These are phyloP conservation scores for Gisinianus flammeolus DNA, from an alignment of 2,888 invertebrate genomes.

Conservation along the genomic window DNA sequence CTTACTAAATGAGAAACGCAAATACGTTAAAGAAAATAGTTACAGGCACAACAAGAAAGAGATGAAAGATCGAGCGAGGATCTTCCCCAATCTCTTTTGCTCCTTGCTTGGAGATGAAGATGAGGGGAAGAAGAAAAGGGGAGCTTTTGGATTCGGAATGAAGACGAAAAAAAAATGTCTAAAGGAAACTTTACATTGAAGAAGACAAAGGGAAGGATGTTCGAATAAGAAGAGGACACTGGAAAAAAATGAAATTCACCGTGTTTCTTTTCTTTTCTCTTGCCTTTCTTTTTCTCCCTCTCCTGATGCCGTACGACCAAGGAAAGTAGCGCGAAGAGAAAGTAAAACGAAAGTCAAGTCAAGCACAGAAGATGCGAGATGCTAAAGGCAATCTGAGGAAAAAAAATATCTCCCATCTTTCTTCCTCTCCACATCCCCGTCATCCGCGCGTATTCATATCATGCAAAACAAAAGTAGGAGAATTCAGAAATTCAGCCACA, in stretches of 20 bases:
- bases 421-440: too few relatives aligned
- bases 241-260: not conserved
- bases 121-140: not conserved
- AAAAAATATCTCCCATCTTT: not conserved
- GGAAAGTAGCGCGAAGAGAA: too few relatives aligned
- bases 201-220: not conserved
- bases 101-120: not conserved
- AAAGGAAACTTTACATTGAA: not conserved
- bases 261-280: not conserved
- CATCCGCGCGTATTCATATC: too few relatives aligned
- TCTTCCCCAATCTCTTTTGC: too few relatives aligned
- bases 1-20: not conserved
- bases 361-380: too few relatives aligned
- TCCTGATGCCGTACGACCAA: not conserved
- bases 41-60: not conserved
- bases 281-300: not conserved
- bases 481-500: too few relatives aligned
- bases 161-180: too few relatives aligned
- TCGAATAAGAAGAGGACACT: not conserved
- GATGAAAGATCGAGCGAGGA: too few relatives aligned
- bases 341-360: not conserved
- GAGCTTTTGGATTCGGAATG: too few relatives aligned
- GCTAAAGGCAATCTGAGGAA: constrained; percentile 5
- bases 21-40: constrained; percentile 1
- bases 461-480: too few relatives aligned